phyloP scores from a whole-genome alignment of 1,140 invertebrate species.

The Telenomus remus region DNA sequence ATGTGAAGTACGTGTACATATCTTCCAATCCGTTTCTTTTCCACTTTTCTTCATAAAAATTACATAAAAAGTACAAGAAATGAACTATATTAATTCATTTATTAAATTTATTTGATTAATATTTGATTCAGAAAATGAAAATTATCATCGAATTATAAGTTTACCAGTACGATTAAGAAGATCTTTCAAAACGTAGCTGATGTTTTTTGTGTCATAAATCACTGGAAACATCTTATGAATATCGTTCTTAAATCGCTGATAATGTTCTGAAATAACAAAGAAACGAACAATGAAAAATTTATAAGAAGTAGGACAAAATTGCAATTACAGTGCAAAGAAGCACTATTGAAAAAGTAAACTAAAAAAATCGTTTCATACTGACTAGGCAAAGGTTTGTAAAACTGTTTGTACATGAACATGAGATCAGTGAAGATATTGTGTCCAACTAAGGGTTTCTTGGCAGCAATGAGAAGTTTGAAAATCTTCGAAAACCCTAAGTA shows the following conservation, averaged over 20 bases:
- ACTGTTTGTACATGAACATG: slow-evolving; percentile 83
- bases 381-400: slow-evolving; percentile 82
- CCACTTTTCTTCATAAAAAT: slow-evolving; percentile 72
- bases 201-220: slow-evolving; percentile 84
- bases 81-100: slow-evolving; percentile 6
- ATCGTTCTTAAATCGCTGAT: slow-evolving; percentile 80
- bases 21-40: slow-evolving; percentile 75
- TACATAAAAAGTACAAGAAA: slow-evolving; percentile 7
- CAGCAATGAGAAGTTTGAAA: slow-evolving; percentile 77
- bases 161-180: slow-evolving; percentile 71
- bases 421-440: slow-evolving; percentile 85
- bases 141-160: slow-evolving; percentile 6
- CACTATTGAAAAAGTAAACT: too few species aligned
- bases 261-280: slow-evolving; percentile 74
- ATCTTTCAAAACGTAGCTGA: slow-evolving; percentile 77
- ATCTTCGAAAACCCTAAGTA: slow-evolving; percentile 82
- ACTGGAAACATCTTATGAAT: slow-evolving; percentile 80
- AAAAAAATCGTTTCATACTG: slow-evolving; percentile 46
- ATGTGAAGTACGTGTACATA: slow-evolving; percentile 78
- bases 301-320: background rate
- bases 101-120: too few species aligned
- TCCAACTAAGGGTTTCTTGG: slow-evolving; percentile 83
- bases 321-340: too few species aligned
- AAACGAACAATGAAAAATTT: slow-evolving; percentile 14
- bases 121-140: background rate